Evolutionary conservation across 2,888 invertebrate genomes (phyloP).

Genomic region (Xestia rhomboidea): DNA sequence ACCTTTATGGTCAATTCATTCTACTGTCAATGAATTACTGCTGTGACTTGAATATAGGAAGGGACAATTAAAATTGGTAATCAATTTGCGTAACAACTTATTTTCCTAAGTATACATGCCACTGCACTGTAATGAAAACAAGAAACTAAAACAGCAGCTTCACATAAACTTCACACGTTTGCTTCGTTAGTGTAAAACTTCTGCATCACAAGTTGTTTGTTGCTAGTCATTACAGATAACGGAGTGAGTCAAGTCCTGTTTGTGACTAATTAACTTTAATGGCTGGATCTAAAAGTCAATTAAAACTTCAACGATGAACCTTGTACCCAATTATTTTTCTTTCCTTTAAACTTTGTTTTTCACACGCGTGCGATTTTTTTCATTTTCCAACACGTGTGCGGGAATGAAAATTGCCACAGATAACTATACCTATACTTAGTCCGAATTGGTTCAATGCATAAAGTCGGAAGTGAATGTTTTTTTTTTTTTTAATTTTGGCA

Average conservation of each 20-base stretch:
- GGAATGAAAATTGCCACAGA: too few relatives aligned
- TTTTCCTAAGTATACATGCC: neutral
- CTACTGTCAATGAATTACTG: neutral
- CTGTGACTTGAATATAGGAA: neutral
- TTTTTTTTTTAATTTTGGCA: too few relatives aligned
- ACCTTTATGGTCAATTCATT: too few relatives aligned
- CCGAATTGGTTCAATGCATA: too few relatives aligned
- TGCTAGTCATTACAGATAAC: constrained; percentile 8
- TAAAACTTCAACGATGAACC: constrained; percentile 16
- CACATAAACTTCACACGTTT: constrained; percentile 1
- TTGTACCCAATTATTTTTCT: neutral
- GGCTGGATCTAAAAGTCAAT: constrained; percentile 20
- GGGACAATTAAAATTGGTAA: too few relatives aligned
- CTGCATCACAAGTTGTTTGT: constrained; percentile 18
- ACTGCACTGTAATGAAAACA: neutral
- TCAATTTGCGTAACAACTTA: neutral
- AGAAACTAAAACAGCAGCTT: neutral
- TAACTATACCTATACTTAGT: too few relatives aligned
- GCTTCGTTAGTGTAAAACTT: neutral
- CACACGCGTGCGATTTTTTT: too few relatives aligned
- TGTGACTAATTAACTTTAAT: constrained; percentile 40
- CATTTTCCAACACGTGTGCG: too few relatives aligned
- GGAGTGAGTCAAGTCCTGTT: constrained; percentile 19
- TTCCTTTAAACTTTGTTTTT: neutral
- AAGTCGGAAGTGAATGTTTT: too few relatives aligned